These are phyloP conservation scores for Eudasyphora cyanicolor DNA, from an alignment of 2,888 invertebrate species.

Conservation along the genomic window DNA sequence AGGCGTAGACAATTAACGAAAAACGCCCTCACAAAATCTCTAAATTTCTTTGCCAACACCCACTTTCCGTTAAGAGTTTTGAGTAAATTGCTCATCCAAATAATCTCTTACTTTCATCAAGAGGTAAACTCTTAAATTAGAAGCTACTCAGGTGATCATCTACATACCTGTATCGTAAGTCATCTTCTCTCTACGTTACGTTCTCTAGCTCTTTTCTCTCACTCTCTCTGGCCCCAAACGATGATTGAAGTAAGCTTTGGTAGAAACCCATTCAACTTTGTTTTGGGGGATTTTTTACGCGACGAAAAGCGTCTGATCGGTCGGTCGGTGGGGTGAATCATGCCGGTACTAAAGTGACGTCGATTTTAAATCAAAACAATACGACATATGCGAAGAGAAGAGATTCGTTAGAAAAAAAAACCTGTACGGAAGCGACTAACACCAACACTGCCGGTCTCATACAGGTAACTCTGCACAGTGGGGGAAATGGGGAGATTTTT, in stretches of 20 bases:
- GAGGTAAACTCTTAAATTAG: neutral
- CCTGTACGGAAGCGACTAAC: slow-evolving; percentile 27
- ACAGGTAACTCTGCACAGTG: neutral
- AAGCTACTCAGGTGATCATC: neutral
- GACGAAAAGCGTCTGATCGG: slow-evolving; percentile 27
- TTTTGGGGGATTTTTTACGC: slow-evolving; percentile 48
- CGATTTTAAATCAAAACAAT: slow-evolving; percentile 31
- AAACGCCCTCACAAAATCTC: neutral
- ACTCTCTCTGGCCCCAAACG: neutral
- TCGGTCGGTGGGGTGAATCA: slow-evolving; percentile 52
- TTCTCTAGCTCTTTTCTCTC: neutral
- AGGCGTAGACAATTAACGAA: no score
- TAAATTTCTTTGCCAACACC: neutral
- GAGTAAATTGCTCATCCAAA: neutral
- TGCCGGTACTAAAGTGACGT: slow-evolving; percentile 61
- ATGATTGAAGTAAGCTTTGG: neutral
- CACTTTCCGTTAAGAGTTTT: neutral
- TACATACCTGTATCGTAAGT: neutral
- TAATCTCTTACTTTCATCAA: neutral
- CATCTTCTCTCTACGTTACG: neutral
- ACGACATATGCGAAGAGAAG: neutral
- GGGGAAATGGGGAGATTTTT: neutral
- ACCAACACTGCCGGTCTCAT: slow-evolving; percentile 6
- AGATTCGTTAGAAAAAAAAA: slow-evolving; percentile 8
- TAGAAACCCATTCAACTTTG: neutral